Evolutionary conservation across 1,140 invertebrate species (phyloP).

Genomic region (Armadillidium nasatum): DNA sequence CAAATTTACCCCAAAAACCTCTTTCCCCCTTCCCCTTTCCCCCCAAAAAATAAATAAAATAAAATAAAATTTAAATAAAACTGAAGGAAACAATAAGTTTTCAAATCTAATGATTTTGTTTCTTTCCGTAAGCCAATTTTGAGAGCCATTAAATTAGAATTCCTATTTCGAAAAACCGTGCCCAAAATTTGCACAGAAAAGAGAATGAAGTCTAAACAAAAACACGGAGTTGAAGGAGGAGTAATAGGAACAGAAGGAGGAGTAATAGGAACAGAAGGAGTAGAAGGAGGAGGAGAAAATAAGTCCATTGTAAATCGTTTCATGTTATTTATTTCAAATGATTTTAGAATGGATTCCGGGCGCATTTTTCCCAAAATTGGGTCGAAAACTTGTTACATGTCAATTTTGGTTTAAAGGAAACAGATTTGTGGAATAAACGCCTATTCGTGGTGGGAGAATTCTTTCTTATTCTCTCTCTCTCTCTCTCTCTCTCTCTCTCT

Average conservation of each 20-base stretch:
- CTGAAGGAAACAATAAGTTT: too few relatives aligned
- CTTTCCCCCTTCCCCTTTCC: too few relatives aligned
- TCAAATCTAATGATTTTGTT: too few relatives aligned
- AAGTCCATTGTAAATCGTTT: conserved; percentile 1
- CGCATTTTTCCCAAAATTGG: conserved; percentile 7
- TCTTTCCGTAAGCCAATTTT: background rate
- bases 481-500: too few relatives aligned
- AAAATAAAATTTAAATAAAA: too few relatives aligned
- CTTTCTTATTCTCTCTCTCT: background rate
- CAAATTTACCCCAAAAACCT: too few relatives aligned
- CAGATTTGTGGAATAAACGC: conserved; percentile 10
- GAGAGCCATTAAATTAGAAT: background rate
- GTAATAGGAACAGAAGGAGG: too few relatives aligned
- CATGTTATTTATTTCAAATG: conserved; percentile 9
- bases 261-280: too few relatives aligned
- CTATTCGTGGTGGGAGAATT: background rate
- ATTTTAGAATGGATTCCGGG: background rate
- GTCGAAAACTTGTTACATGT: background rate
- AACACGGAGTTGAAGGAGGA: too few relatives aligned
- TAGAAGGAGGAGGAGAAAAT: background rate
- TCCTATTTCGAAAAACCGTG: background rate
- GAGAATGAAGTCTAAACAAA: background rate
- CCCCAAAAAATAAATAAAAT: too few relatives aligned
- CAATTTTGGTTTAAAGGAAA: background rate
- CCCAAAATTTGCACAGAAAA: background rate